Conservation (phyloP, 2,888 invertebrate species). For the Troides aeacus region DNA sequence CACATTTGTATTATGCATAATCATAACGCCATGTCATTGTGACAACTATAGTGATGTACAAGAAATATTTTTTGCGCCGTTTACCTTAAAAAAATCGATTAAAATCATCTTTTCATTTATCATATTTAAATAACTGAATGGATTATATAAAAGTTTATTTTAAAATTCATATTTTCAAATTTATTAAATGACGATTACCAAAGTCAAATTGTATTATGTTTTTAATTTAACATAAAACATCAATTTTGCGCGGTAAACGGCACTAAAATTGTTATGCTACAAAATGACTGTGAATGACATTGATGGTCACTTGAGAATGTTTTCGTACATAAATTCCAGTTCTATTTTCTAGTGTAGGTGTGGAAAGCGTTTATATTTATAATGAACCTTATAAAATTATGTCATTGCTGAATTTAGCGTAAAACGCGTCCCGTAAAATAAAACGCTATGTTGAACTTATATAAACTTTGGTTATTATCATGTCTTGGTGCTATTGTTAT, state of each 20-base stretch:
- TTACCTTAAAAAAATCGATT: no score
- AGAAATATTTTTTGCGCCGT: no score
- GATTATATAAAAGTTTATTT: no score
- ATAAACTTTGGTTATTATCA: slow-evolving; percentile 71
- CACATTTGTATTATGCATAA: no score
- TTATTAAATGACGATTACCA: no score
- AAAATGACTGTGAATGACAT: slow-evolving; percentile 12
- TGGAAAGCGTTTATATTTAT: slow-evolving; percentile 57
- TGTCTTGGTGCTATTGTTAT: slow-evolving; percentile 69
- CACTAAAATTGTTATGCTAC: neutral
- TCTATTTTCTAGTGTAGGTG: slow-evolving; percentile 53
- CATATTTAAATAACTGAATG: no score
- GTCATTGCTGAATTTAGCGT: slow-evolving; percentile 53
- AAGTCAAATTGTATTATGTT: no score
- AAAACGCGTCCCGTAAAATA: slow-evolving; percentile 40
- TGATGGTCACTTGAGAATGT: slow-evolving; percentile 20
- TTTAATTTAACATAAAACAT: neutral
- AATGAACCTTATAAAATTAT: slow-evolving; percentile 58
- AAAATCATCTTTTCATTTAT: no score
- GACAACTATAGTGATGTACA: no score
- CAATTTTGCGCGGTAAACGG: neutral
- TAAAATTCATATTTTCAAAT: no score
- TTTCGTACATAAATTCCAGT: slow-evolving; percentile 27
- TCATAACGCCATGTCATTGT: no score
- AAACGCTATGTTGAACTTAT: slow-evolving; percentile 70